These are phyloP conservation scores for Mastomys coucha DNA, from an alignment of 2,113 vertebrate genomes.

Conservation along the genomic window DNA sequence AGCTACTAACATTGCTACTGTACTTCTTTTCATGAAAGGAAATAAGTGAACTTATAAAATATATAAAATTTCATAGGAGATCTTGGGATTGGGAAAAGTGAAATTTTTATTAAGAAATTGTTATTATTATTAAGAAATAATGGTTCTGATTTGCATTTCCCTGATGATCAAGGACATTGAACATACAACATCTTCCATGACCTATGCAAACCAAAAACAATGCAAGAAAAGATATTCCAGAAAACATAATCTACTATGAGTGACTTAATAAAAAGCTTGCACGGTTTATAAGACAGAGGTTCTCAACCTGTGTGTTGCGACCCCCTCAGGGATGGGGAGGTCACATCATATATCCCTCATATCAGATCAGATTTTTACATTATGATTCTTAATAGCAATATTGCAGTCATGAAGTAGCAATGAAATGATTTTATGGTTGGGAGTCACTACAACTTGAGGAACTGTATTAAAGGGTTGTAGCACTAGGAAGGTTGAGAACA, in stretches of 20 bases:
- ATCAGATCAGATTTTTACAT: not conserved
- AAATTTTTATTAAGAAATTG: no score
- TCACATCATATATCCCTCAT: not conserved
- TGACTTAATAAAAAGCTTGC: not conserved
- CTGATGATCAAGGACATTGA: no score
- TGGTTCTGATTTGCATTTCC: not conserved
- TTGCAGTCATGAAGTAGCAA: not conserved
- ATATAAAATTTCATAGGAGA: not conserved
- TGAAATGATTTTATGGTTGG: not conserved
- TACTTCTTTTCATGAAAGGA: not conserved
- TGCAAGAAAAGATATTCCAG: not conserved
- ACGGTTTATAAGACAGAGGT: not conserved
- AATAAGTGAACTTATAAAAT: constrained; percentile 15
- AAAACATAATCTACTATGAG: not conserved
- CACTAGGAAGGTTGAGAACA: not conserved
- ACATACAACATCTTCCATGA: not conserved
- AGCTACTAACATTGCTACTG: not conserved
- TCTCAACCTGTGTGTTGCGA: not conserved
- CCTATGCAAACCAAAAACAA: not conserved
- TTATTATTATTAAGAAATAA: constrained; percentile 1
- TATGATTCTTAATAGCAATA: not conserved
- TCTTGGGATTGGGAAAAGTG: not conserved
- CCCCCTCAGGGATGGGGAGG: not conserved
- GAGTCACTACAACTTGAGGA: not conserved
- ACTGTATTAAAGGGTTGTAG: not conserved